phyloP scores from a whole-genome alignment of 2,113 vertebrate genomes.

The Megaceryle maxima region DNA sequence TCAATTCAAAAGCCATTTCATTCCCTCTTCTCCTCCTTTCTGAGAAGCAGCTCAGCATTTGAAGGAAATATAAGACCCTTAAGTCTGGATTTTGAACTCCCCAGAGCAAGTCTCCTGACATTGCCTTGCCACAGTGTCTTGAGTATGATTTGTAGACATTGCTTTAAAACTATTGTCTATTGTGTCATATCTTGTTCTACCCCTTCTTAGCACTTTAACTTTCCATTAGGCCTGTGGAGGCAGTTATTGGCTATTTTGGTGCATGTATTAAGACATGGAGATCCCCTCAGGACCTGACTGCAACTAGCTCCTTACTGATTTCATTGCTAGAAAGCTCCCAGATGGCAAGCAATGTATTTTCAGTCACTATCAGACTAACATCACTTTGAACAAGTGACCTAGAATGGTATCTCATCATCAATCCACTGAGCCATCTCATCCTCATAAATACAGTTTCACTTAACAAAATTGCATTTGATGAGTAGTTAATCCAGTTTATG shows the following conservation, averaged over 20 bases:
- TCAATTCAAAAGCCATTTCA: background rate
- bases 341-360: background rate
- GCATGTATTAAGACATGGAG: background rate
- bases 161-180: background rate
- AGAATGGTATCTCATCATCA: constrained; percentile 29
- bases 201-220: background rate
- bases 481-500: constrained; percentile 26
- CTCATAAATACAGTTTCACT: constrained; percentile 35
- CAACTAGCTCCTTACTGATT: background rate
- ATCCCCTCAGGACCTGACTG: background rate
- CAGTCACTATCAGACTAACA: background rate
- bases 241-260: background rate
- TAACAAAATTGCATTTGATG: background rate
- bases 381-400: constrained; percentile 28
- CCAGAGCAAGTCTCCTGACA: background rate
- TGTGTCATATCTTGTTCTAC: background rate
- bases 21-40: background rate
- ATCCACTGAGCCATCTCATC: background rate
- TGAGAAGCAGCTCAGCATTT: background rate
- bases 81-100: background rate
- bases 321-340: background rate
- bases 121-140: background rate
- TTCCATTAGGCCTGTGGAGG: background rate
- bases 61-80: background rate
- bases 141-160: background rate